phyloP scores from a whole-genome alignment of 2,797 vertebrate species.

The Microctenopoma steveboyesi region DNA sequence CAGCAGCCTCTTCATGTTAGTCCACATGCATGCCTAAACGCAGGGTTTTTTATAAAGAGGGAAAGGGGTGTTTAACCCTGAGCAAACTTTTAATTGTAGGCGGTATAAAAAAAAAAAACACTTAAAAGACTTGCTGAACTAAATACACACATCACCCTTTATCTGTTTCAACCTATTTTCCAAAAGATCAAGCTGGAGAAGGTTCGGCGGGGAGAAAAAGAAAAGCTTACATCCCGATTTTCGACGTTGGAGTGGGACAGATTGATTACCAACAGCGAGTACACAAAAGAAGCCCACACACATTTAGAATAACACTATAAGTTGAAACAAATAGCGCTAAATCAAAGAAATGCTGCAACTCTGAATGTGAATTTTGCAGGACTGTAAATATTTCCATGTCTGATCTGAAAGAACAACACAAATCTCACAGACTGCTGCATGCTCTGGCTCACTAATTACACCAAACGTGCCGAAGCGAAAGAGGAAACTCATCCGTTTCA shows the following conservation, averaged over 20 bases:
- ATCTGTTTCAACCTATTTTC: conserved; percentile 29
- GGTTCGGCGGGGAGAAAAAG: conserved; percentile 5
- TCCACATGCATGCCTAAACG: conserved; percentile 7
- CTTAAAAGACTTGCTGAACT: conserved; percentile 39
- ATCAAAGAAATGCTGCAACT: conserved; percentile 19
- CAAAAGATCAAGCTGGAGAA: conserved; percentile 21
- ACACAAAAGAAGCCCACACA: conserved; percentile 48
- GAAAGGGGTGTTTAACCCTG: conserved; percentile 30
- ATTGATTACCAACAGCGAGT: conserved; percentile 29
- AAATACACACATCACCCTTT: conserved; percentile 22
- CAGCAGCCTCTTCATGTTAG: conserved; percentile 19
- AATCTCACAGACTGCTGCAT: conserved; percentile 20
- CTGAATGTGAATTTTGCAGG: conserved; percentile 8
- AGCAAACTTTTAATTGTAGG: conserved; percentile 46
- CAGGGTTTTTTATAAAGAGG: not conserved
- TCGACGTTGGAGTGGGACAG: not conserved
- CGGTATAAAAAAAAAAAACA: not conserved
- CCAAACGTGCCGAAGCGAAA: conserved; percentile 26
- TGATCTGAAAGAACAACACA: conserved; percentile 11
- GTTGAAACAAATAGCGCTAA: not conserved
- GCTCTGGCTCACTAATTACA: conserved; percentile 36
- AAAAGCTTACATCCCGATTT: conserved; percentile 17
- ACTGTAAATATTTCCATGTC: conserved; percentile 20
- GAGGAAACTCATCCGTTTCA: conserved; percentile 18
- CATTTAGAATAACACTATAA: conserved; percentile 14